phyloP scores from a whole-genome alignment of 1,140 invertebrate species.

The Atta cephalotes region DNA sequence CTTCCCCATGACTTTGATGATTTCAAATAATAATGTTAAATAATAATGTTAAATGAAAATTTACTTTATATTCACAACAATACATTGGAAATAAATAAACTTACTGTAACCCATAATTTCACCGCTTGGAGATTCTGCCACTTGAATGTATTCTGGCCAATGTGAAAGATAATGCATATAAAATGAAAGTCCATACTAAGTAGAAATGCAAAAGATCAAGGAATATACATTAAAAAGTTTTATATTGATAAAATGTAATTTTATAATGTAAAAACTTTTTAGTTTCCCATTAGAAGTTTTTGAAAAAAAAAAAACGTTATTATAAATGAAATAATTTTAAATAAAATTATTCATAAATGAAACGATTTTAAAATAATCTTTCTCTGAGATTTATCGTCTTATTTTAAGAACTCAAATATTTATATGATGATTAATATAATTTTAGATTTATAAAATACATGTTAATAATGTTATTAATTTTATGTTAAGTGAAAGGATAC shows the following conservation, averaged over 20 bases:
- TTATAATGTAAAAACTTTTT: neutral
- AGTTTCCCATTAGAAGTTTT: neutral
- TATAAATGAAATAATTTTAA: neutral
- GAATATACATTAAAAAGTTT: conserved; percentile 24
- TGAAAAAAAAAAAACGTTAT: neutral
- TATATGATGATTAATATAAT: neutral
- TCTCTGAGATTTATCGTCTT: neutral
- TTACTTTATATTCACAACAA: neutral
- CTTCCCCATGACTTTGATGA: conserved; percentile 98
- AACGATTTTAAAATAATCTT: neutral
- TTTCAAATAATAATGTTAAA: conserved; percentile 59
- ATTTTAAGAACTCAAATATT: neutral
- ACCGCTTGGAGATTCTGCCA: conserved; percentile 97
- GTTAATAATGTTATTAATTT: neutral
- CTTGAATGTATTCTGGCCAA: conserved; percentile 99
- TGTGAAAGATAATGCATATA: conserved; percentile 99
- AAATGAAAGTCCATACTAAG: conserved; percentile 97
- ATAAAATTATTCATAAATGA: neutral
- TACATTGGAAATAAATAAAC: conserved; percentile 80
- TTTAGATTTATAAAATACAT: neutral
- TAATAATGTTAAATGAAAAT: neutral
- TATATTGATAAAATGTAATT: neutral
- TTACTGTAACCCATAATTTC: conserved; percentile 99
- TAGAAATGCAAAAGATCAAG: conserved; percentile 42
- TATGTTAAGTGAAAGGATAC: conserved; percentile 87